phyloP scores from a whole-genome alignment of 2,797 vertebrate genomes.

The Paedocypris micromegethes region DNA sequence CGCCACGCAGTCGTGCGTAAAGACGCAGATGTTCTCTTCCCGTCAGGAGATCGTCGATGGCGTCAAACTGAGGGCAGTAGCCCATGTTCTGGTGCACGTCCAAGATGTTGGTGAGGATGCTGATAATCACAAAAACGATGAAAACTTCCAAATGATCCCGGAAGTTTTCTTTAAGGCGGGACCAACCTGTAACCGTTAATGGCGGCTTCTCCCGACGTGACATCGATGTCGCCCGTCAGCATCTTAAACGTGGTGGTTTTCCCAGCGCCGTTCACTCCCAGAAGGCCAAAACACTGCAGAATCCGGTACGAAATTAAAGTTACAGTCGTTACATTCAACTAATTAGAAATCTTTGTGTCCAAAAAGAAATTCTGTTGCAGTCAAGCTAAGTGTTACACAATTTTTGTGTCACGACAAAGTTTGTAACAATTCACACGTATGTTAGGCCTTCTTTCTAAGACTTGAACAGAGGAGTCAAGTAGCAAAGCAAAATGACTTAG shows the following conservation, averaged over 20 bases:
- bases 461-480: no score
- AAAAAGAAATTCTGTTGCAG: no score
- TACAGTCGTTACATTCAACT: no score
- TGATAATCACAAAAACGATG: slow-evolving; percentile 47
- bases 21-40: slow-evolving; percentile 87
- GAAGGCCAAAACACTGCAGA: slow-evolving; percentile 87
- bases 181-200: slow-evolving; percentile 79
- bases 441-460: no score
- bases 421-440: no score
- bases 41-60: slow-evolving; percentile 87
- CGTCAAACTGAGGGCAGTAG: slow-evolving; percentile 94
- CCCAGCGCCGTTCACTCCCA: slow-evolving; percentile 91
- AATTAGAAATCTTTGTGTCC: no score
- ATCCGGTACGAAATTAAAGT: neutral
- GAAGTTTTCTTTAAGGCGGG: neutral
- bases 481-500: no score
- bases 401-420: no score
- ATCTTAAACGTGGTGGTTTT: slow-evolving; percentile 96
- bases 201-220: slow-evolving; percentile 81
- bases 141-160: neutral
- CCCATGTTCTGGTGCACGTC: slow-evolving; percentile 91
- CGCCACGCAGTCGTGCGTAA: slow-evolving; percentile 84
- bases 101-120: slow-evolving; percentile 82
- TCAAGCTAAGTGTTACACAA: no score
- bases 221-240: slow-evolving; percentile 86